phyloP scores from a whole-genome alignment of 2,888 invertebrate species.

The Cloeon dipterum region DNA sequence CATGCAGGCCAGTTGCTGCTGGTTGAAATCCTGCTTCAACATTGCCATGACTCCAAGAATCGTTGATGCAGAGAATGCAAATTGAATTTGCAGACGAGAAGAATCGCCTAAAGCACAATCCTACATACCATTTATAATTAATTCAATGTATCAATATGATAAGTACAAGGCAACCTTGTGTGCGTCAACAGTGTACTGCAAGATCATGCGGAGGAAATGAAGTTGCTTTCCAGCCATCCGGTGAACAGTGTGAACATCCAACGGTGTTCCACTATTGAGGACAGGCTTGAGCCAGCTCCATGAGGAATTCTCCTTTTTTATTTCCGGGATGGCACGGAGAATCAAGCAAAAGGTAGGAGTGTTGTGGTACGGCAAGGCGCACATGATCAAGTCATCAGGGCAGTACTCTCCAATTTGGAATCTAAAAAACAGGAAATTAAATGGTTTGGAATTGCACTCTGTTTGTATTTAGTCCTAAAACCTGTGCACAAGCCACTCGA shows the following conservation, averaged over 20 bases:
- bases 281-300: conserved; percentile 58
- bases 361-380: conserved; percentile 82
- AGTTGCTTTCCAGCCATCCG: conserved; percentile 38
- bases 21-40: too few species aligned
- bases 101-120: too few species aligned
- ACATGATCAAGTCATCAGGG: conserved; percentile 48
- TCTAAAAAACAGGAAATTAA: too few species aligned
- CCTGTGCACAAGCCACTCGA: conserved; percentile 85
- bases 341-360: conserved; percentile 66
- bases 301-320: conserved; percentile 24
- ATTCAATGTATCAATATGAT: too few species aligned
- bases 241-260: conserved; percentile 48
- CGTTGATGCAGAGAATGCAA: too few species aligned
- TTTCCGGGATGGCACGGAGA: conserved; percentile 49
- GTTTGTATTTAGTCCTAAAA: conserved; percentile 10
- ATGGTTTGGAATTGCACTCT: too few species aligned
- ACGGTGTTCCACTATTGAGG: conserved; percentile 48
- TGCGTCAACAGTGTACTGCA: not conserved
- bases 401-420: conserved; percentile 80
- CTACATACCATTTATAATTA: too few species aligned
- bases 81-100: too few species aligned
- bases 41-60: too few species aligned
- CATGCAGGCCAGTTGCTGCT: too few species aligned
- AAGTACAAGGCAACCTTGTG: too few species aligned
- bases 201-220: conserved; percentile 22